A percentile compares a stretch with the other conserved stretches of the same genome.
Conservation (phyloP, 1,140 invertebrate genomes). For the Pseudachorutes palmiensis region DNA sequence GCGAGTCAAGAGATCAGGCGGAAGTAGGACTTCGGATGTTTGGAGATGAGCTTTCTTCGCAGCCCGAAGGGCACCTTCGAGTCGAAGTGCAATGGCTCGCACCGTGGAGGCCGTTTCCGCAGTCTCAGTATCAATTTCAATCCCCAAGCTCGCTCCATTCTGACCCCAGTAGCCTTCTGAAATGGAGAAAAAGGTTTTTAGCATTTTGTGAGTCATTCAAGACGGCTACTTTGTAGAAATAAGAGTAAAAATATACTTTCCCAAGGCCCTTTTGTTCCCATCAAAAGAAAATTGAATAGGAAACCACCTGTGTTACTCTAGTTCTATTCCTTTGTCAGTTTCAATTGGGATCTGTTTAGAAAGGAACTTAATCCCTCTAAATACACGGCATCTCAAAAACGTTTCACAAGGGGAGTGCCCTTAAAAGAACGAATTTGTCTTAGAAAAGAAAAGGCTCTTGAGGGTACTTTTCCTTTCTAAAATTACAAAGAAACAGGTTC, state of each 20-base stretch:
- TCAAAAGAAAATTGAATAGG: not conserved
- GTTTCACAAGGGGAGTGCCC: not conserved
- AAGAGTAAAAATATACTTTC: too few species aligned
- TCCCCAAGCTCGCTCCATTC: conserved; percentile 17
- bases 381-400: not conserved
- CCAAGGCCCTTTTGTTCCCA: too few species aligned
- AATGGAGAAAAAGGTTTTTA: conserved; percentile 10
- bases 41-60: conserved; percentile 67
- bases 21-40: conserved; percentile 69
- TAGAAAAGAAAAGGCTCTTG: not conserved
- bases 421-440: not conserved
- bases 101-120: conserved; percentile 36
- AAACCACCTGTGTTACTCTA: not conserved
- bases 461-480: too few species aligned
- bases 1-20: conserved; percentile 62
- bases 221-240: not conserved
- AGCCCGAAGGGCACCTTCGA: conserved; percentile 64
- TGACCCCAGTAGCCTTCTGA: conserved; percentile 26
- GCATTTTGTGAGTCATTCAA: not conserved
- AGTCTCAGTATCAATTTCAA: conserved; percentile 26
- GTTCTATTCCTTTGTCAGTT: not conserved
- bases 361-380: not conserved
- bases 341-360: not conserved
- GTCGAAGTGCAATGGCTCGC: conserved; percentile 53
- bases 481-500: not conserved